Base-by-base conservation (phyloP, 2,888 invertebrate species). In the Dolichomitus sp. region DNA sequence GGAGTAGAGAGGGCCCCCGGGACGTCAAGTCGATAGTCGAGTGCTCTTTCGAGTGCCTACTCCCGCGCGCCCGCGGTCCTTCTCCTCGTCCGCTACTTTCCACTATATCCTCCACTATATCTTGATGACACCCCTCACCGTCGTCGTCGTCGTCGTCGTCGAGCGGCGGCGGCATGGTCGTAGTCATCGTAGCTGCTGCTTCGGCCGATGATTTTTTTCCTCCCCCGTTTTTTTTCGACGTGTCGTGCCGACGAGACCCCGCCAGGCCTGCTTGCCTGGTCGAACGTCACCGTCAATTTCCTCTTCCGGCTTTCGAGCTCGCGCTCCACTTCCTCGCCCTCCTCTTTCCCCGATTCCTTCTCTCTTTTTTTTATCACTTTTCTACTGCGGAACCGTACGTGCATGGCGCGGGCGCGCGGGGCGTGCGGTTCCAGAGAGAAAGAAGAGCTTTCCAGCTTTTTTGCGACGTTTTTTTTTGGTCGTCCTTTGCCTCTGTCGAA, bases 221-320 rank as follows among this genome's bases (percentile, higher is more conserved):
- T 69, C 63, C n/a, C 12, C 42, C 61, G 6, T 17, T 50, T 63
- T 23, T 72, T 63, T n/a, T 40, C 65, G 23, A 40, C 57, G 50
- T 75, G 78, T 78, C 76, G 65, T 23, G 42, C 74, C 68, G 73
- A 76, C 50, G 72, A 73, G 68, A 42, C 54, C 40, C 72, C 50
- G 52, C 40, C 3, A 12, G 54, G 63, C 12, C 52, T 65, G 37
- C 65, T 50, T 30, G 83, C 76, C 70, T 63, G 83, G 72, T 76
- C 79, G 75, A 76, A 72, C 82, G 82, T 83, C 82, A 83, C 74
- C 79, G 80, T 83, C 80, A 83, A 83, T 83, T 83, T 83, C 83
- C 79, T 85, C 81, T 83, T 81, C 78, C 75, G 82, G 54, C 80
- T 81, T 63, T 78, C 50, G 68, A 59, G 14, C 70, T 63, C 74